Evolutionary conservation across 2,113 vertebrate species (phyloP).

Genomic region (Thamnaconus septentrionalis): DNA sequence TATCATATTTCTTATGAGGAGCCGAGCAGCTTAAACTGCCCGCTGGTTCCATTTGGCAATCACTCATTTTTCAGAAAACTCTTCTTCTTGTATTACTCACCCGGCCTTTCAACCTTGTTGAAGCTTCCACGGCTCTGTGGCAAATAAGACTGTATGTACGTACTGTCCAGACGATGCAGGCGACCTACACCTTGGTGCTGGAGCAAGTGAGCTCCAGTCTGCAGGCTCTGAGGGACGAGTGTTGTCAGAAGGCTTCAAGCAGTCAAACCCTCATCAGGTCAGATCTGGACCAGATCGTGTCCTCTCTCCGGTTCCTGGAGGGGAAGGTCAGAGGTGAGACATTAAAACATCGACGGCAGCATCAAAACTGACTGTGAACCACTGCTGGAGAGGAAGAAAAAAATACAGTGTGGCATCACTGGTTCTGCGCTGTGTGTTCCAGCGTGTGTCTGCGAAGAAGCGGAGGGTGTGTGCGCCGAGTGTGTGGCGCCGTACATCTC

Average conservation of each 20-base stretch:
- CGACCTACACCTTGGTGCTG: conserved; percentile 81
- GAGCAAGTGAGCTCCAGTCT: conserved; percentile 80
- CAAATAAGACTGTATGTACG: background rate
- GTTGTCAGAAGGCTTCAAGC: conserved; percentile 74
- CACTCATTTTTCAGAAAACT: too few species aligned
- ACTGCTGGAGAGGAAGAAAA: too few species aligned
- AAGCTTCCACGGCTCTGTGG: too few species aligned
- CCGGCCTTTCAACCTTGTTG: too few species aligned
- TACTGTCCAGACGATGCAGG: conserved; percentile 79
- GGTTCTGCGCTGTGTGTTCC: conserved; percentile 13
- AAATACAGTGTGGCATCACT: too few species aligned
- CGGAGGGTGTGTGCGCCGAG: conserved; percentile 77
- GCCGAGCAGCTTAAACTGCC: too few species aligned
- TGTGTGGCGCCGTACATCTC: conserved; percentile 83
- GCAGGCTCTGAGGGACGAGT: conserved; percentile 81
- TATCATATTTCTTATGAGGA: too few species aligned
- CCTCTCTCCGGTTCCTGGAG: conserved; percentile 84
- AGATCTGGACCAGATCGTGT: conserved; percentile 89
- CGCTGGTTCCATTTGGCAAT: too few species aligned
- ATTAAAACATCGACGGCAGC: background rate
- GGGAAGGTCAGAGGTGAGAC: conserved; percentile 86
- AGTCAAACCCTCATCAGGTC: conserved; percentile 86
- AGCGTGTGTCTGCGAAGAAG: conserved; percentile 80
- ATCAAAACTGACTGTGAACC: background rate
- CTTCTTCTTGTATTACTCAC: too few species aligned